phyloP scores from a whole-genome alignment of 92 coral and sea anemone species.

The Porites lobata region DNA sequence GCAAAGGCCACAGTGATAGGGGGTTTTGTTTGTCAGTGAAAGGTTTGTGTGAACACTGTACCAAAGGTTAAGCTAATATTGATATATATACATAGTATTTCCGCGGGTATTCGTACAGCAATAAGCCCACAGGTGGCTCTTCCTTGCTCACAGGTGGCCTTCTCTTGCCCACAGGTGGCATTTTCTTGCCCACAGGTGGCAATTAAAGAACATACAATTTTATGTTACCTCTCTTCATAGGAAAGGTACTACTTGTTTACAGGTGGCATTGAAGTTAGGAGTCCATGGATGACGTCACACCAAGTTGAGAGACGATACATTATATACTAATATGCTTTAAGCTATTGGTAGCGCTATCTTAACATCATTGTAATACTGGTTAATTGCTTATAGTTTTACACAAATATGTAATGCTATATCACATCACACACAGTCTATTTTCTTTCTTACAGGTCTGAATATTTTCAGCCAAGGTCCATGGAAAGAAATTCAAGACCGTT shows the following conservation, averaged over 20 bases:
- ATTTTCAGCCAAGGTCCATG: slow-evolving; percentile 52
- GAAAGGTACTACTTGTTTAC: not conserved
- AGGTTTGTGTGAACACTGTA: slow-evolving; percentile 20
- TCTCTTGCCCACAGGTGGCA: not conserved
- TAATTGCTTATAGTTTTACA: not conserved
- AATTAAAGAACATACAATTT: not conserved
- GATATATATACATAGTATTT: too few relatives aligned
- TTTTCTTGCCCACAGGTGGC: not conserved
- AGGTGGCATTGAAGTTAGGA: not conserved
- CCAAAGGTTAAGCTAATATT: not conserved
- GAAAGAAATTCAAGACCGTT: slow-evolving; percentile 58
- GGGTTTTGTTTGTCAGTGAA: slow-evolving; percentile 7
- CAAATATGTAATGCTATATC: not conserved
- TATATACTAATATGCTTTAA: not conserved
- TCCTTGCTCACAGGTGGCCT: slow-evolving; percentile 6
- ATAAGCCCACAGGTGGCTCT: not conserved
- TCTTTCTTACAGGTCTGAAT: slow-evolving; percentile 54
- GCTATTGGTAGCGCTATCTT: not conserved
- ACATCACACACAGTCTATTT: slow-evolving; percentile 10
- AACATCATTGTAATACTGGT: not conserved
- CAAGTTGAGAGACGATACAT: not conserved
- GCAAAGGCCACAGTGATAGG: slow-evolving; percentile 34
- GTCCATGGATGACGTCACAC: not conserved
- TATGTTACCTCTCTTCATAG: not conserved
- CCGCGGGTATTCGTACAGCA: too few relatives aligned